Base-by-base conservation (phyloP, 2,113 vertebrate genomes). In the Pardalotus punctatus region DNA sequence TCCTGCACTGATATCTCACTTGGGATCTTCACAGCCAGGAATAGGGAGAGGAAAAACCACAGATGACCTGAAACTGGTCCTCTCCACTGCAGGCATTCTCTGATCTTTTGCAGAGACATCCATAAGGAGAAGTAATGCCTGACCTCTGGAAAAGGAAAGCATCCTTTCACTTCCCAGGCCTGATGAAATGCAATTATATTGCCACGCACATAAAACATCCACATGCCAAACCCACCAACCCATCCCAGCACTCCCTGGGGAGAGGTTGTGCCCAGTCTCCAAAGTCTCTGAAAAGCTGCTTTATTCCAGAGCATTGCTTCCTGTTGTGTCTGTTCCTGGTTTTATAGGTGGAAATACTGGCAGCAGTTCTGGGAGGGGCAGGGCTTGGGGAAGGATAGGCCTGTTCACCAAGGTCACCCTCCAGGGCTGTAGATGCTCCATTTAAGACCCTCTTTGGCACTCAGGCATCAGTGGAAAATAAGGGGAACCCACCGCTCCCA, bases 271-370 rank as follows among this genome's bases (percentile, higher is more conserved):
- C 60, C 64, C 54, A 12, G 7, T 45, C 71, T 72, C 48, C 60
- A 53, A 80, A 76, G 66, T 47, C 53, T 90, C 48, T 51, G 69
- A 78, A 86, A 81, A 47, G 51, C 73, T 67, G 40, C n/a, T 94
- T 88, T 64, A 27, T 86, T 69, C 51, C 47, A 40, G 60, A 92
- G 48, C n/a, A 16, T n/a, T 4, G 4, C 60, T 91, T 89, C 69
- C 93, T 86, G 77, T 92, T 90, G 64, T 78, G 60, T 70, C 93
- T 95, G 5, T 54, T 66, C 42, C 60, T 78, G 25, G 25, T n/a
- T 93, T 94, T 79, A 69, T 70, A 67, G 60, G 40, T 91, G 81
- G 80, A 67, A 90, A 77, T 71, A 81, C 36, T 79, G 69, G 72
- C 72, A 92, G 53, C 27, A 56, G 27, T 81, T 88, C 53, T 62